Evolutionary conservation across 2,797 vertebrate genomes (phyloP).

Genomic region (Lagorchestes hirsutus): DNA sequence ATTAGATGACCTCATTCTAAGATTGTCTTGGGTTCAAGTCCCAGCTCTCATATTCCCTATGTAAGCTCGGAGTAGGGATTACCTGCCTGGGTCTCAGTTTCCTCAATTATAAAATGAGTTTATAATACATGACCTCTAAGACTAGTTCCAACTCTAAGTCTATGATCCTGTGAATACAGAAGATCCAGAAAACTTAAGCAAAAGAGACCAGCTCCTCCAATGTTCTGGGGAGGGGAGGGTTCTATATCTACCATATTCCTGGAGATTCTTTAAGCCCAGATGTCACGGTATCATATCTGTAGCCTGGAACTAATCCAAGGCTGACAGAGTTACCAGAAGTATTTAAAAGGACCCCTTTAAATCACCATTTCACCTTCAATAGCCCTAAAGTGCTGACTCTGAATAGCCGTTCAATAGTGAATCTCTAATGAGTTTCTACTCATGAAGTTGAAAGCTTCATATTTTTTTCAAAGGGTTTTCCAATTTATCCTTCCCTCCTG

Average conservation of each 20-base stretch:
- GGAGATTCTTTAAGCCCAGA: neutral
- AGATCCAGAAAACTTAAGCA: neutral
- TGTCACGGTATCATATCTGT: neutral
- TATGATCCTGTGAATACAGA: neutral
- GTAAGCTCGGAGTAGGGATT: neutral
- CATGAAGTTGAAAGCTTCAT: neutral
- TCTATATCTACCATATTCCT: neutral
- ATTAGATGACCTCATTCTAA: neutral
- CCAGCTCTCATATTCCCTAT: neutral
- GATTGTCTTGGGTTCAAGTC: neutral
- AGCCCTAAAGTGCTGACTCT: neutral
- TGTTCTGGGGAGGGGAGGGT: neutral
- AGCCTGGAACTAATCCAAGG: neutral
- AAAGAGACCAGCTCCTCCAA: neutral
- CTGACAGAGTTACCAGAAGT: neutral
- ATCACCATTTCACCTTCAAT: neutral
- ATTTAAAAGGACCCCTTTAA: neutral
- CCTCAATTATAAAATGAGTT: neutral
- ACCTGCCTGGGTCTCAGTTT: neutral
- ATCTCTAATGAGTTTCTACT: neutral
- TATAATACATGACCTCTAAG: neutral
- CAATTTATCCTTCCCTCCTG: neutral
- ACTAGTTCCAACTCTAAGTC: neutral
- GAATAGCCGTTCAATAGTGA: neutral
- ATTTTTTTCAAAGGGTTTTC: neutral